phyloP scores from a whole-genome alignment of 2,113 vertebrate species.

The Polyodon spathula region DNA sequence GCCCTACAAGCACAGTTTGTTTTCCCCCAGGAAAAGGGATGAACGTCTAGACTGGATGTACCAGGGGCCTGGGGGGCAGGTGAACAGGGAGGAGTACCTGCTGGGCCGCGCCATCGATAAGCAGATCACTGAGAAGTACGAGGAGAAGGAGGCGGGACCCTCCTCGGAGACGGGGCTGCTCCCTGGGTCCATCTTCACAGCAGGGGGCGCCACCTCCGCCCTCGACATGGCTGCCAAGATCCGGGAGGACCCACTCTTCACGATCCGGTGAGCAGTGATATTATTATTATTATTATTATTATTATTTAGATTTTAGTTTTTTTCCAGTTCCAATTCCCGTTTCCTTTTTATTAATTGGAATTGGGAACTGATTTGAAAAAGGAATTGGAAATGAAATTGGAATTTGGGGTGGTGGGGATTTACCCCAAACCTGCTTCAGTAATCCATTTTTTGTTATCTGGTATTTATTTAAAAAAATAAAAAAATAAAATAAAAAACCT shows the following conservation, averaged over 20 bases:
- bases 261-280: constrained; percentile 65
- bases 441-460: no score
- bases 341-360: no score
- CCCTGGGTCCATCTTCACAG: constrained; percentile 82
- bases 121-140: constrained; percentile 75
- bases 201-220: constrained; percentile 57
- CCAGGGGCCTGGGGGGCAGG: constrained; percentile 82
- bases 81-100: constrained; percentile 90
- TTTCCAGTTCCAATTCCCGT: background rate
- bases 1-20: no score
- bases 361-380: no score
- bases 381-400: no score
- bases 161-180: constrained; percentile 80
- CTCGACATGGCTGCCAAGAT: constrained; percentile 92
- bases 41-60: constrained; percentile 98
- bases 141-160: constrained; percentile 72
- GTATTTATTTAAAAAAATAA: no score
- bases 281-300: no score
- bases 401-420: no score
- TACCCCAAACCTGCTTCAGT: no score
- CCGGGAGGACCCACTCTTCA: constrained; percentile 87
- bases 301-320: background rate
- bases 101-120: constrained; percentile 88
- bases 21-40: constrained; percentile 69
- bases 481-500: no score